Conservation (phyloP, 2,113 vertebrate genomes). For the Scalopus aquaticus region DNA sequence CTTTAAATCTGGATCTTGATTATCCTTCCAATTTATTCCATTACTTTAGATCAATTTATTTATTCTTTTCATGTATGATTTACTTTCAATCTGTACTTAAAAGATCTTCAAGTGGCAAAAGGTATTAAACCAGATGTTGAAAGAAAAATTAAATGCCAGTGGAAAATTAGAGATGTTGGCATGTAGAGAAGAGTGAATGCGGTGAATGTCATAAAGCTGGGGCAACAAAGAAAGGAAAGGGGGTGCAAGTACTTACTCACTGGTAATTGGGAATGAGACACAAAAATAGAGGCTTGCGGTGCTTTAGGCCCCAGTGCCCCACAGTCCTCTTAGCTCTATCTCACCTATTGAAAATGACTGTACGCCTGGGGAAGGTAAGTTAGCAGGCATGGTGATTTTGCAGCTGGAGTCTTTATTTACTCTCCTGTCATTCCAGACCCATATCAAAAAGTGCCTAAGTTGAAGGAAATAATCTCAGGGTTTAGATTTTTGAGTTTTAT, state of each 20-base stretch:
- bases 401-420: neutral
- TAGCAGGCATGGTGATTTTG: neutral
- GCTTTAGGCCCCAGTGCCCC: neutral
- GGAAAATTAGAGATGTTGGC: neutral
- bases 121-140: neutral
- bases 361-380: neutral
- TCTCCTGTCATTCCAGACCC: neutral
- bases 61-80: neutral
- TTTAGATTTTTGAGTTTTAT: constrained; percentile 10
- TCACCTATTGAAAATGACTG: neutral
- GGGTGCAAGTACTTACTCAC: neutral
- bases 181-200: neutral
- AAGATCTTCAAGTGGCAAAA: constrained; percentile 5
- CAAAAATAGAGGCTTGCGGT: neutral
- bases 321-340: neutral
- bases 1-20: constrained; percentile 11
- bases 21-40: neutral
- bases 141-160: neutral
- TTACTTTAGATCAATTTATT: neutral
- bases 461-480: neutral
- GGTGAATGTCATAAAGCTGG: neutral
- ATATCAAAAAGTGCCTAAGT: neutral
- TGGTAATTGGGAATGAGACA: neutral
- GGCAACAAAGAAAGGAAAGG: neutral
- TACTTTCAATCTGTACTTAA: neutral